Conservation (phyloP, 2,888 invertebrate species). For the Congeria kusceri region DNA sequence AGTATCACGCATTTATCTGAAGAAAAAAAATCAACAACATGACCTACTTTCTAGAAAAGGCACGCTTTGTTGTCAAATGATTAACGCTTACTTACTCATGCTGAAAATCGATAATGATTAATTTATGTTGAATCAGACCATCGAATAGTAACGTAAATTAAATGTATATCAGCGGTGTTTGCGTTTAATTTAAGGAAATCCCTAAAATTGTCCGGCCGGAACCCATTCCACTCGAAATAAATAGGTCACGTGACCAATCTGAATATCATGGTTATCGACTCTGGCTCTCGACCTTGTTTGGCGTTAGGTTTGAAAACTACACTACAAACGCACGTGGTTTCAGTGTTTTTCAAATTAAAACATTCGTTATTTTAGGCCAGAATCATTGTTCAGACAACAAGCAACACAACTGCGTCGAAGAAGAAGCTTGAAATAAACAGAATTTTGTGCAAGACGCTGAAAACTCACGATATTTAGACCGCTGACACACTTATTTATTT, state of each 20-base stretch:
- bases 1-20: too few species aligned
- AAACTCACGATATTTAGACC: constrained; percentile 42
- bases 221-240: constrained; percentile 78
- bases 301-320: constrained; percentile 78
- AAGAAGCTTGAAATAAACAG: too few species aligned
- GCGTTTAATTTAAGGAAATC: constrained; percentile 44
- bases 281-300: constrained; percentile 71
- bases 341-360: constrained; percentile 3
- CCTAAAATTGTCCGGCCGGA: constrained; percentile 66
- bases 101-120: too few species aligned
- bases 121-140: too few species aligned
- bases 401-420: too few species aligned
- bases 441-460: too few species aligned
- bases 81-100: constrained; percentile 1
- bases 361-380: too few species aligned
- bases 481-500: constrained; percentile 72
- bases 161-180: too few species aligned
- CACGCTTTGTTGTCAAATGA: constrained; percentile 38
- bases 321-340: constrained; percentile 75
- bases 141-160: too few species aligned
- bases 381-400: too few species aligned
- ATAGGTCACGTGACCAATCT: constrained; percentile 81
- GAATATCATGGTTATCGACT: constrained; percentile 78
- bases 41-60: constrained; percentile 61
- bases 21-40: constrained; percentile 62